A percentile compares a stretch with the other conserved stretches of the same genome.
Evolutionary conservation across 2,888 invertebrate genomes (phyloP).

Genomic region (Torymus texanus): DNA sequence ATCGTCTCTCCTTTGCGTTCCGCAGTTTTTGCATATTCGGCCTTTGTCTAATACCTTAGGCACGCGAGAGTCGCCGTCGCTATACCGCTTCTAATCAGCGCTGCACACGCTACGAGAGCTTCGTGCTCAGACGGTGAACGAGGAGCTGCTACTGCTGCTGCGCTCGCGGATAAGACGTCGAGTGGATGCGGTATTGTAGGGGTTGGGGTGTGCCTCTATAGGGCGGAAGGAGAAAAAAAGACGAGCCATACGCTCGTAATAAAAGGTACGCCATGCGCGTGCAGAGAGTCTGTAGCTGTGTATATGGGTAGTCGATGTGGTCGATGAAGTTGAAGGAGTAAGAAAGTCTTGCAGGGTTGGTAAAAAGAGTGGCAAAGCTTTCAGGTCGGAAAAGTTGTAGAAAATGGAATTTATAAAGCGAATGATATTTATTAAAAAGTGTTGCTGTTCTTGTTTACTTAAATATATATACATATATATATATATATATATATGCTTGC

Average conservation of each 20-base stretch:
- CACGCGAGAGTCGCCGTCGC: slow-evolving; percentile 65
- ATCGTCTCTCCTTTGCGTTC: slow-evolving; percentile 17
- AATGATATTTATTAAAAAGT: too few relatives aligned
- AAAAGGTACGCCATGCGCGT: neutral
- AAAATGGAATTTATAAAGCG: too few relatives aligned
- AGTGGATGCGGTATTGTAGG: slow-evolving; percentile 1
- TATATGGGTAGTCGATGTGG: too few relatives aligned
- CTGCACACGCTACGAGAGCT: slow-evolving; percentile 28
- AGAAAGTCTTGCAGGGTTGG: neutral
- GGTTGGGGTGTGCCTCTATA: too few relatives aligned
- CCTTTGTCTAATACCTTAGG: slow-evolving; percentile 66
- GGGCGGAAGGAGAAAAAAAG: neutral
- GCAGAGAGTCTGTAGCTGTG: too few relatives aligned
- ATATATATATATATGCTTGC: too few relatives aligned
- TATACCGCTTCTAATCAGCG: slow-evolving; percentile 71
- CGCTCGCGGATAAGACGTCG: slow-evolving; percentile 4
- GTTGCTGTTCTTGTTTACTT: too few relatives aligned
- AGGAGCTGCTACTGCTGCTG: too few relatives aligned
- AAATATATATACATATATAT: too few relatives aligned
- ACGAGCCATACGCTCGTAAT: slow-evolving; percentile 3
- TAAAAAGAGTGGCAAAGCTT: too few relatives aligned
- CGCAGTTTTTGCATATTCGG: slow-evolving; percentile 50
- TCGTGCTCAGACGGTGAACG: slow-evolving; percentile 28
- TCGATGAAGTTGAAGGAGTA: neutral
- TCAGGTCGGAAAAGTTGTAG: too few relatives aligned